Conservation (phyloP, 2,797 vertebrate species). For the Macroramphosus scolopax region DNA sequence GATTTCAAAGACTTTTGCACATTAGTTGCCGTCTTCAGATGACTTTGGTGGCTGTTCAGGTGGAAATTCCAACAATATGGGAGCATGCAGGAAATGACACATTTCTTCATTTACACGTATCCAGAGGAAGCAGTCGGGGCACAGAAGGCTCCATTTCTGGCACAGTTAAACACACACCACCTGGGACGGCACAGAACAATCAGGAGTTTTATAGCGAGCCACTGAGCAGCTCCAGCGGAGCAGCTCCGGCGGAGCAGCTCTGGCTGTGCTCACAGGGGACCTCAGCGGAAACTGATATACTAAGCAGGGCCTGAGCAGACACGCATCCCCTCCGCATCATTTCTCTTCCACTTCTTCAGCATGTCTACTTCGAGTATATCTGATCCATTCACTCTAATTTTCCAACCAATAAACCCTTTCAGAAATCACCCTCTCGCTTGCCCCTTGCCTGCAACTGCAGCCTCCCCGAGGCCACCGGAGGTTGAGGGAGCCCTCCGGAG, state of each 20-base stretch:
- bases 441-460: slow-evolving; percentile 14
- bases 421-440: slow-evolving; percentile 8
- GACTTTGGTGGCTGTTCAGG: slow-evolving; percentile 4
- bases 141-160: slow-evolving; percentile 1
- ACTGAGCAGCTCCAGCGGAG: slow-evolving; percentile 9
- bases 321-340: slow-evolving; percentile 22
- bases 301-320: slow-evolving; percentile 20
- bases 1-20: slow-evolving; percentile 13
- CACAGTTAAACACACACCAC: slow-evolving; percentile 9
- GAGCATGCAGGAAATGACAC: neutral
- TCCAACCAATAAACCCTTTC: slow-evolving; percentile 33
- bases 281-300: slow-evolving; percentile 8
- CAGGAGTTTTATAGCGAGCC: slow-evolving; percentile 8
- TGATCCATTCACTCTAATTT: slow-evolving; percentile 39
- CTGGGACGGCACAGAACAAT: slow-evolving; percentile 1
- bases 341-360: slow-evolving; percentile 23
- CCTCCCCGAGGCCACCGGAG: slow-evolving; percentile 42
- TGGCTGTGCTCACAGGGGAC: slow-evolving; percentile 2
- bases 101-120: neutral
- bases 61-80: neutral
- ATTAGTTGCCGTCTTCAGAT: slow-evolving; percentile 8
- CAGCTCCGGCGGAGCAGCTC: no score
- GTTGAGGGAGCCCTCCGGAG: slow-evolving; percentile 82
- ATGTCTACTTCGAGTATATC: slow-evolving; percentile 5
- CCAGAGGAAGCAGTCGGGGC: neutral